These are phyloP conservation scores for Cerastis leucographa DNA, from an alignment of 2,888 invertebrate genomes.

Conservation along the genomic window DNA sequence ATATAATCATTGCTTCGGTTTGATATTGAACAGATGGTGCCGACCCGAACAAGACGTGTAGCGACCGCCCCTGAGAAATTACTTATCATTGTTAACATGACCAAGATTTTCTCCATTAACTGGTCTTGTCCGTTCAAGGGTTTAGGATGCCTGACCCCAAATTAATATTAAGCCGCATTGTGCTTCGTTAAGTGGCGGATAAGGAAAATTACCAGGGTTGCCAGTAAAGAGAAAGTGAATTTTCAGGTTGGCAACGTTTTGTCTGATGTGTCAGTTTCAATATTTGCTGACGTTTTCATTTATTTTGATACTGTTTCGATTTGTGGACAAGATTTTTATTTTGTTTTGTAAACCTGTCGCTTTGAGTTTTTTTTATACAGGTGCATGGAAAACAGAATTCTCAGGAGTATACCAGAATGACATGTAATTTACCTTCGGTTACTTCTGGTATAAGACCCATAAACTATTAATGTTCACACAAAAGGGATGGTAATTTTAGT, in stretches of 20 bases:
- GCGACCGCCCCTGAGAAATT: constrained; percentile 22
- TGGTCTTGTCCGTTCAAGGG: constrained; percentile 55
- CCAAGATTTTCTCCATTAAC: constrained; percentile 62
- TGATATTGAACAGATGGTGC: background rate
- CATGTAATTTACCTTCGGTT: background rate
- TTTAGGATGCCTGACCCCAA: constrained; percentile 62
- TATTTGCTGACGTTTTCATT: background rate
- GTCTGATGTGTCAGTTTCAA: background rate
- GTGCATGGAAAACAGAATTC: background rate
- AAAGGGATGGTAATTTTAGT: background rate
- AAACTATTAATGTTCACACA: background rate
- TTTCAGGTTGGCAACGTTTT: background rate
- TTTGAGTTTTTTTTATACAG: background rate
- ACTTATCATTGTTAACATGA: constrained; percentile 64
- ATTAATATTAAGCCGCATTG: constrained; percentile 68
- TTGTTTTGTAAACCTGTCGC: background rate
- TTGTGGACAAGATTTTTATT: background rate
- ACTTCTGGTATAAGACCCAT: background rate
- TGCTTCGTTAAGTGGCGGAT: constrained; percentile 62
- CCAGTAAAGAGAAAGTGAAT: constrained; percentile 13
- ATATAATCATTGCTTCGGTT: background rate
- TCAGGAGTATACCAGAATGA: background rate
- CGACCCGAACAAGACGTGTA: background rate
- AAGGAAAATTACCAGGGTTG: constrained; percentile 63
- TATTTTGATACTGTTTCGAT: background rate